phyloP scores from a whole-genome alignment of 1,140 invertebrate genomes.

The Pachyrhynchus sulphureomaculatus region DNA sequence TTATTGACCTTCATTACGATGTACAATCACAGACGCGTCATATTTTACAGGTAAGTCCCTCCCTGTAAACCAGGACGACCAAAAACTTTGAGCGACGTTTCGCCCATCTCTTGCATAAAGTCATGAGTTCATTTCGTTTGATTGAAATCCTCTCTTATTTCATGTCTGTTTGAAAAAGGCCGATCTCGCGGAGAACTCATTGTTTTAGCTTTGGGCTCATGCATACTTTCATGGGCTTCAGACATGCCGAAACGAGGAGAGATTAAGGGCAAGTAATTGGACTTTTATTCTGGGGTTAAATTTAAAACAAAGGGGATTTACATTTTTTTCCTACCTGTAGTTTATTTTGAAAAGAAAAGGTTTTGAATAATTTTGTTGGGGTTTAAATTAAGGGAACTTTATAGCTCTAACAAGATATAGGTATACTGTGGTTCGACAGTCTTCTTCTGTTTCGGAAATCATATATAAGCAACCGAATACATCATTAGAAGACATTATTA shows the following conservation, averaged over 20 bases:
- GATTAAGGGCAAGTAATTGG: constrained; percentile 27
- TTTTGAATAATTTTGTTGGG: no score
- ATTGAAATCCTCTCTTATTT: constrained; percentile 53
- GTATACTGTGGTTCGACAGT: no score
- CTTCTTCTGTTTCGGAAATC: no score
- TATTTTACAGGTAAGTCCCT: no score
- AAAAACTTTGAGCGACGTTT: no score
- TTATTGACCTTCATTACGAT: no score
- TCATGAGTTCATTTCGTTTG: constrained; percentile 52
- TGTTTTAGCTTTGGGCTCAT: constrained; percentile 47
- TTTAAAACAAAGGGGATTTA: constrained; percentile 23
- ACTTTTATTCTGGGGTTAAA: constrained; percentile 21
- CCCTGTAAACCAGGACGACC: no score
- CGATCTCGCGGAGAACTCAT: constrained; percentile 42
- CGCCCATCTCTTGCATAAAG: constrained; percentile 47
- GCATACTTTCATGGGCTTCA: constrained; percentile 47
- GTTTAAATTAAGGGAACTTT: no score
- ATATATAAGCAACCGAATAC: no score
- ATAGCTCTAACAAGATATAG: no score
- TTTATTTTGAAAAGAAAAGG: background rate
- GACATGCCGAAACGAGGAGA: constrained; percentile 4
- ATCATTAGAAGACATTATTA: no score
- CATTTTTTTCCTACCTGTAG: constrained; percentile 21
- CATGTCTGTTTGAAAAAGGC: constrained; percentile 51
- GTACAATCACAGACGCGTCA: no score